Base-by-base conservation (phyloP, 2,888 invertebrate species). In the Oscheius sp. region DNA sequence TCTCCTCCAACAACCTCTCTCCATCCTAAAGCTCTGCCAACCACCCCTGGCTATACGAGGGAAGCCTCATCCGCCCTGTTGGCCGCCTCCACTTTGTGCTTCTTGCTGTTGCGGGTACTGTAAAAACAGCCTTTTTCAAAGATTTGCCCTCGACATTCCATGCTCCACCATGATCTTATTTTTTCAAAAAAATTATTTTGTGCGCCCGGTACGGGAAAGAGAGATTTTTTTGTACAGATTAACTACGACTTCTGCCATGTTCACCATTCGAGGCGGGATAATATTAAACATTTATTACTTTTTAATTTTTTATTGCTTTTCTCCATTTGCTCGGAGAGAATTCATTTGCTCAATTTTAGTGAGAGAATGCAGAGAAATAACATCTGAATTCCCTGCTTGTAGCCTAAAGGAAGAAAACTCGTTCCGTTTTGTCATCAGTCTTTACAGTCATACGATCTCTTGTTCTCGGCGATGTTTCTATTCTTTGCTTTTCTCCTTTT, bases 211-310 rank as follows among this genome's bases (percentile, higher is more conserved):
- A 50, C 39, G 33, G 39, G 50, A 52, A 34, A 53, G 42, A 57
- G 34, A 57, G 57, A 57, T 34, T 57, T 52, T 42, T 34, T 42
- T 61, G 61, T 61, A 61, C 61, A 61, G 61, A 55, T n/a, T n/a
- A n/a, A n/a, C n/a, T n/a, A n/a, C n/a, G 55, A 55, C 29, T 27
- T 15, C 45, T 61, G 61, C 61, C 61, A 61, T 61, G 17, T 2
- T 58, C n/a, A 25, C 31, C 45, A 61, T 61, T 61, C 42, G 15
- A 42, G 27, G 61, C 45, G 42, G 61, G 42, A 45, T 42, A 45
- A n/a, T n/a, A n/a, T n/a, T n/a, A n/a, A n/a, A n/a, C n/a, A n/a
- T 17, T 10, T 10, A n/a, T n/a, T n/a, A n/a, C n/a, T n/a, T n/a
- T 42, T 42, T 42, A 17, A 42, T 42, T 42, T 20, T 17, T 17